Conservation (phyloP, 2,113 vertebrate genomes). For the Atractosteus spatula region DNA sequence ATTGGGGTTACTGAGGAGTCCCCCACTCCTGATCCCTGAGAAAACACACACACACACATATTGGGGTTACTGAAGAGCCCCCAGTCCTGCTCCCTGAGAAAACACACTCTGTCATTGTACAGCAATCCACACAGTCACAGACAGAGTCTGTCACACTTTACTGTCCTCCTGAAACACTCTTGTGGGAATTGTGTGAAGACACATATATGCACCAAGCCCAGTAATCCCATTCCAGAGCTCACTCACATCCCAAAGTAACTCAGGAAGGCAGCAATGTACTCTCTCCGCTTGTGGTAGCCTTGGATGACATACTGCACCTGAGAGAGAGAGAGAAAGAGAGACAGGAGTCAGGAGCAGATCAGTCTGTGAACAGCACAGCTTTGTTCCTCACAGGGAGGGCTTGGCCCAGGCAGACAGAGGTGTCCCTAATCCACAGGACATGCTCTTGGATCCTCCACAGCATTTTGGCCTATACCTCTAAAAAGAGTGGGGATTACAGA, state of each 20-base stretch:
- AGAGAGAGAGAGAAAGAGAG: neutral
- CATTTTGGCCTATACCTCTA: no score
- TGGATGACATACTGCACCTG: constrained; percentile 98
- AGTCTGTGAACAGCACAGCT: no score
- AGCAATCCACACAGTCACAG: neutral
- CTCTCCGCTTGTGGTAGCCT: constrained; percentile 96
- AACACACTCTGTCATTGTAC: neutral
- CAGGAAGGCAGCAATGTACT: constrained; percentile 96
- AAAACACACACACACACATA: neutral
- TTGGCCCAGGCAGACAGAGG: no score
- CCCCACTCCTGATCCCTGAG: neutral
- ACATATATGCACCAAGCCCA: constrained; percentile 7
- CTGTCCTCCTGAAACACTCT: no score
- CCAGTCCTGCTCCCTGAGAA: neutral
- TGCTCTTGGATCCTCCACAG: no score
- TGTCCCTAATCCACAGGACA: no score
- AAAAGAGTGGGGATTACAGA: no score
- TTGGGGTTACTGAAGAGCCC: no score
- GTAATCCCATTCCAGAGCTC: neutral
- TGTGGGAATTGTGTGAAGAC: neutral
- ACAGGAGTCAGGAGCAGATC: neutral
- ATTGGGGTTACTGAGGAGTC: neutral
- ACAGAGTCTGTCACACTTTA: neutral
- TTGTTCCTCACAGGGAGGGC: no score
- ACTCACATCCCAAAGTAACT: constrained; percentile 99